Conservation (phyloP, 1,140 invertebrate genomes). For the Dendrolimus punctatus region DNA sequence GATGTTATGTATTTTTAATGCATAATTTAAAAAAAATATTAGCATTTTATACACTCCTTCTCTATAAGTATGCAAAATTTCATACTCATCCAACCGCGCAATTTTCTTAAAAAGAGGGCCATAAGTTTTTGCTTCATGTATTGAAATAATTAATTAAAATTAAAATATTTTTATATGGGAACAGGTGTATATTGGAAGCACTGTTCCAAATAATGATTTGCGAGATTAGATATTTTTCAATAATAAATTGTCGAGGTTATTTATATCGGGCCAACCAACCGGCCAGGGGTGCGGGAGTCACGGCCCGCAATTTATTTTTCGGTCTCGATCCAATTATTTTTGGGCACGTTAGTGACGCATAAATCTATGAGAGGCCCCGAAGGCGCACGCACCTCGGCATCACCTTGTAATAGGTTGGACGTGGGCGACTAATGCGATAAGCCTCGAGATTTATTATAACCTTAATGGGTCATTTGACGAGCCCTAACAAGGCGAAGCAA, state of each 20-base stretch:
- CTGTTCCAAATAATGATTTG: no score
- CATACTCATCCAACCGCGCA: no score
- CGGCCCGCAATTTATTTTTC: constrained; percentile 59
- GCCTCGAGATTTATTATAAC: constrained; percentile 19
- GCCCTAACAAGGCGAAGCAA: neutral
- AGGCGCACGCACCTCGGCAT: constrained; percentile 31
- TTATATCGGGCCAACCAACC: constrained; percentile 30
- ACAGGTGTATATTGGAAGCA: no score
- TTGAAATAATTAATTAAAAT: no score
- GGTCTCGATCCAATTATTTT: constrained; percentile 66
- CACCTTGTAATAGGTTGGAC: constrained; percentile 38
- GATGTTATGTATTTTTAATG: no score
- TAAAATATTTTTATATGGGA: no score
- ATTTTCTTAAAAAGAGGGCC: no score
- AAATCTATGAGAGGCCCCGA: constrained; percentile 38
- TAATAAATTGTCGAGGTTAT: constrained; percentile 57
- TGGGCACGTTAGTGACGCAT: constrained; percentile 55
- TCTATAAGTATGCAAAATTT: no score
- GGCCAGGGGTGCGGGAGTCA: constrained; percentile 18
- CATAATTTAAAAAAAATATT: no score
- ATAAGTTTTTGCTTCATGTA: no score
- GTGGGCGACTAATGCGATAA: constrained; percentile 25
- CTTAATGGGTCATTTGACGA: constrained; percentile 7
- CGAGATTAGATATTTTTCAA: constrained; percentile 15
- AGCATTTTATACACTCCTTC: no score